Conservation (phyloP, 1,140 invertebrate genomes). For the Protaetia brevitarsis region DNA sequence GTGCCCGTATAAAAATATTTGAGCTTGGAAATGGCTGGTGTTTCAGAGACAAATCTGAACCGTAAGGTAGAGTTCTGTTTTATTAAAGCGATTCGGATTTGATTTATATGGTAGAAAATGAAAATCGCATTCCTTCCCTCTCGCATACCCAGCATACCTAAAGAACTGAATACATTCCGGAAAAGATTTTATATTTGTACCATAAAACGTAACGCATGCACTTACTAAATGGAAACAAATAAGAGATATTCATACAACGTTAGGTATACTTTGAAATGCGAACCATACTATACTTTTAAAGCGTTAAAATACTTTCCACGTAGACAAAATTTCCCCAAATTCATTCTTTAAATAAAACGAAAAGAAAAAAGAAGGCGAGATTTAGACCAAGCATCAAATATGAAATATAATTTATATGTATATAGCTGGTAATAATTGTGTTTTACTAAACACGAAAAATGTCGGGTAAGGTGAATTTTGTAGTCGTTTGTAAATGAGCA, state of each 20-base stretch:
- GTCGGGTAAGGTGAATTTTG: no score
- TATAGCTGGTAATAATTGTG: no score
- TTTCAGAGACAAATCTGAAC: slow-evolving; percentile 36
- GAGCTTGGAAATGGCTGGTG: slow-evolving; percentile 38
- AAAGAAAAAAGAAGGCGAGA: no score
- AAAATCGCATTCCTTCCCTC: slow-evolving; percentile 37
- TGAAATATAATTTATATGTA: no score
- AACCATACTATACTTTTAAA: no score
- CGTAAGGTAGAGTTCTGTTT: slow-evolving; percentile 35
- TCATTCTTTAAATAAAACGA: no score
- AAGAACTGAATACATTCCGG: slow-evolving; percentile 20
- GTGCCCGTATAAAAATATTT: slow-evolving; percentile 43
- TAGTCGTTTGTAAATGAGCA: no score
- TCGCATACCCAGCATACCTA: slow-evolving; percentile 29
- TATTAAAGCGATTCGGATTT: slow-evolving; percentile 42
- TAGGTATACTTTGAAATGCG: no score
- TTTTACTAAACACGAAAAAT: no score
- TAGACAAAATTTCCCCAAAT: no score
- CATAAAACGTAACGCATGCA: background rate
- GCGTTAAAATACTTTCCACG: no score
- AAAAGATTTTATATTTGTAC: slow-evolving; percentile 13
- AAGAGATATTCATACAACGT: background rate
- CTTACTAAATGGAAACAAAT: background rate
- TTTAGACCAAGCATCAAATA: no score
- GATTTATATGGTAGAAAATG: slow-evolving; percentile 43